Evolutionary conservation across 2,113 vertebrate species (phyloP).

Genomic region (Lepidothrix coronata): DNA sequence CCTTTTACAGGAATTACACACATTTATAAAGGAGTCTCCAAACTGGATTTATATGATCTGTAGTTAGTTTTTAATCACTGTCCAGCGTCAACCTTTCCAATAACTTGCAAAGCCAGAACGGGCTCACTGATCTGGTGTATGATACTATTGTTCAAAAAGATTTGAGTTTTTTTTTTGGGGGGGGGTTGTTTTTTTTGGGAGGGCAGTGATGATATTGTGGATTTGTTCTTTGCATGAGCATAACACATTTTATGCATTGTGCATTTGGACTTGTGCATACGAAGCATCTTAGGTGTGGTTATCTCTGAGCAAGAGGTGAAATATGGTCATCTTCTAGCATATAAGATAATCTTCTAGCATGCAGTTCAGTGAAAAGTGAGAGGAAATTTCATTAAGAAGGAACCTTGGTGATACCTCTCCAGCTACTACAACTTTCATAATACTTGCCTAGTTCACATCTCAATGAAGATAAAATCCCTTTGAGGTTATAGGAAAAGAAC

Average conservation of each 20-base stretch:
- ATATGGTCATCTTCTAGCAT: not conserved
- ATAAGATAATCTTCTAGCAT: not conserved
- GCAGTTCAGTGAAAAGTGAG: not conserved
- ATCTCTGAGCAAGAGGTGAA: not conserved
- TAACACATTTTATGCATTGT: not conserved
- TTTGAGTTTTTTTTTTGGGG: not conserved
- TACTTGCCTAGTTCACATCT: not conserved
- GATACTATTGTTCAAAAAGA: not conserved
- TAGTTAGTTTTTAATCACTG: not conserved
- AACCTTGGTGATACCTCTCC: not conserved
- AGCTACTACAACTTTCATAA: not conserved
- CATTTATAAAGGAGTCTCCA: not conserved
- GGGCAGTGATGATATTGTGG: not conserved
- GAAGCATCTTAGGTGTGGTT: not conserved
- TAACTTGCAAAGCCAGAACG: not conserved
- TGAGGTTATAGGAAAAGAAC: not conserved
- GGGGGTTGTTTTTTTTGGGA: fast-evolving
- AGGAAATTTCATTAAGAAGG: not conserved
- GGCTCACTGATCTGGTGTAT: not conserved
- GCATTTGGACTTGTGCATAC: not conserved
- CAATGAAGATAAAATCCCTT: not conserved
- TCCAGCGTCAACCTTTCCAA: not conserved
- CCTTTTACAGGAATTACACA: not conserved
- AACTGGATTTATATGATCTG: not conserved
- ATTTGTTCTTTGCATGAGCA: not conserved